phyloP scores from a whole-genome alignment of 2,113 vertebrate genomes.

The Tringa solitaria region DNA sequence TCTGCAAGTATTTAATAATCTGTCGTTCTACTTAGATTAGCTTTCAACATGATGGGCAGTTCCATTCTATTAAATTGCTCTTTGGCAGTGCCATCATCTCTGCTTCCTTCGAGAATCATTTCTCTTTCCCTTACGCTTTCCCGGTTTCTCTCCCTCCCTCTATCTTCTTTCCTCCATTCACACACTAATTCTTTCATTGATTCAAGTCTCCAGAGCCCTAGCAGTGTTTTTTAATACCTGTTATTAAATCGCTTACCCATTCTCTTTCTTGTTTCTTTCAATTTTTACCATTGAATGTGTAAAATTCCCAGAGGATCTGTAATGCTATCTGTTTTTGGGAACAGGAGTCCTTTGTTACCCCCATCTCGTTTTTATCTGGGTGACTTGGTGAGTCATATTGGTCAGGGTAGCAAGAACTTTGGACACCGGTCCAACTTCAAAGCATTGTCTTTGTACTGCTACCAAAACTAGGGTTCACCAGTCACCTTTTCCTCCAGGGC shows the following conservation, averaged over 20 bases:
- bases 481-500: not conserved
- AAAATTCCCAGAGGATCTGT: not conserved
- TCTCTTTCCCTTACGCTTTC: not conserved
- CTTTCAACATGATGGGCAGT: constrained; percentile 12
- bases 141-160: not conserved
- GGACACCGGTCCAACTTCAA: not conserved
- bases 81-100: not conserved
- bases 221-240: not conserved
- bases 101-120: not conserved
- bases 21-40: constrained; percentile 9
- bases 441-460: not conserved
- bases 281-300: not conserved
- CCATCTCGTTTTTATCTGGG: not conserved
- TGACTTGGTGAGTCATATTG: not conserved
- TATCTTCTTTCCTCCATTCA: not conserved
- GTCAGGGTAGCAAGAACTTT: not conserved
- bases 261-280: not conserved
- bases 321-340: not conserved
- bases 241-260: not conserved
- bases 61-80: not conserved
- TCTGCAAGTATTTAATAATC: constrained; percentile 23
- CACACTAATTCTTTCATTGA: not conserved
- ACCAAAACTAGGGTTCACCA: not conserved
- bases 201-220: not conserved
- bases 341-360: not conserved